A percentile compares a stretch with the other conserved stretches of the same genome.
Evolutionary conservation across 2,113 vertebrate species (phyloP).

Genomic region (Limanda limanda): DNA sequence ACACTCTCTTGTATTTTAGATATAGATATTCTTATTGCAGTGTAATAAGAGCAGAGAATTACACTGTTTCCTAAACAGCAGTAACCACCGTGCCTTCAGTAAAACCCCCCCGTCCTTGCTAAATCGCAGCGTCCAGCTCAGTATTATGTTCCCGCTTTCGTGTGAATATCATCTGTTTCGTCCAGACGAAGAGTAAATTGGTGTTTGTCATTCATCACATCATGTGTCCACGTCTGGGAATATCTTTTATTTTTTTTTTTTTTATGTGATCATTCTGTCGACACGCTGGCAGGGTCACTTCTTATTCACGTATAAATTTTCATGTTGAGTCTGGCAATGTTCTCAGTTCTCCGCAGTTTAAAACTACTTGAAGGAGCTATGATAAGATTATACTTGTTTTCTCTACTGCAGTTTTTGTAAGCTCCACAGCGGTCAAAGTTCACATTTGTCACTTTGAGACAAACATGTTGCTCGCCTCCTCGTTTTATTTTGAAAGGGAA

Average conservation of each 20-base stretch:
- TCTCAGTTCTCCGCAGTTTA: slow-evolving; percentile 62
- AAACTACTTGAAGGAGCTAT: slow-evolving; percentile 81
- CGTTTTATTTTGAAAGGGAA: slow-evolving; percentile 78
- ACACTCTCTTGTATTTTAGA: slow-evolving; percentile 37
- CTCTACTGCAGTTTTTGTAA: slow-evolving; percentile 73
- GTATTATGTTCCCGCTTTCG: slow-evolving; percentile 54
- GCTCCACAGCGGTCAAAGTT: slow-evolving; percentile 69
- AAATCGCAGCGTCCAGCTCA: slow-evolving; percentile 56
- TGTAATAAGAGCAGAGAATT: slow-evolving; percentile 46
- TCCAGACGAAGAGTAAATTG: slow-evolving; percentile 23
- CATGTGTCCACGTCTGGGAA: slow-evolving; percentile 1
- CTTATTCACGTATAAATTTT: slow-evolving; percentile 28
- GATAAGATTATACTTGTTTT: slow-evolving; percentile 33
- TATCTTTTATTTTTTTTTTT: not conserved
- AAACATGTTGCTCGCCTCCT: slow-evolving; percentile 57
- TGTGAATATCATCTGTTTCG: slow-evolving; percentile 28
- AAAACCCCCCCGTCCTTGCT: slow-evolving; percentile 14
- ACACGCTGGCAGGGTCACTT: slow-evolving; percentile 1
- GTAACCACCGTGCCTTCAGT: slow-evolving; percentile 76
- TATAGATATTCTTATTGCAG: slow-evolving; percentile 36
- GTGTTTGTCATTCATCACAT: slow-evolving; percentile 15
- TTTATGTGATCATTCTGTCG: slow-evolving; percentile 17
- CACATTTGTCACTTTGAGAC: slow-evolving; percentile 62
- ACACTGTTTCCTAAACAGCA: slow-evolving; percentile 52
- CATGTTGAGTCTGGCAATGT: slow-evolving; percentile 25